Evolutionary conservation across 1,140 invertebrate species (phyloP).

Genomic region (Orius laevigatus): DNA sequence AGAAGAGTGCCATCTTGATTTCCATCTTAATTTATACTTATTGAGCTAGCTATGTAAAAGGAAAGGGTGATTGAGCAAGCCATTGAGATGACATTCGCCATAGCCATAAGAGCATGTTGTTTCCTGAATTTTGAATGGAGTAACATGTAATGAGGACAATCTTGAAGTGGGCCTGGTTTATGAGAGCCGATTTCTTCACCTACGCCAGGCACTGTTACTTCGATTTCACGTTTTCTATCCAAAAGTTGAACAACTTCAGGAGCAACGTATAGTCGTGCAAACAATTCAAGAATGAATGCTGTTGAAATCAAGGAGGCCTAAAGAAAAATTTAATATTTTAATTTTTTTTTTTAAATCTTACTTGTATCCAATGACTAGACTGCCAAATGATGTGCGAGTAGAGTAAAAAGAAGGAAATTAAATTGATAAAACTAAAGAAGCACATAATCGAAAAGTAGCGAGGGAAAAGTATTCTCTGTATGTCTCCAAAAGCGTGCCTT

Average conservation of each 20-base stretch:
- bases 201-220: constrained; percentile 46
- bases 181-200: constrained; percentile 53
- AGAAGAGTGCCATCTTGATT: no score
- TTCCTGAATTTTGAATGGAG: constrained; percentile 47
- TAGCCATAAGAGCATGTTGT: constrained; percentile 48
- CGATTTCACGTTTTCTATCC: constrained; percentile 46
- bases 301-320: constrained; percentile 44
- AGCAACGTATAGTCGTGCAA: constrained; percentile 49
- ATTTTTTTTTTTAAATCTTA: constrained; percentile 22
- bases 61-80: constrained; percentile 51
- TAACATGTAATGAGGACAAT: constrained; percentile 52
- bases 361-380: constrained; percentile 30
- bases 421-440: constrained; percentile 49
- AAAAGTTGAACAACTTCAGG: constrained; percentile 46
- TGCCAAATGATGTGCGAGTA: constrained; percentile 27
- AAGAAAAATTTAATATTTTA: constrained; percentile 18
- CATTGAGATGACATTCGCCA: constrained; percentile 54
- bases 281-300: constrained; percentile 50
- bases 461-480: constrained; percentile 70
- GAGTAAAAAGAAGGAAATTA: constrained; percentile 46
- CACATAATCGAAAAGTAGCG: constrained; percentile 66
- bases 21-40: no score
- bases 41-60: constrained; percentile 33
- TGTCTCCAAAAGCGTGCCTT: constrained; percentile 62
- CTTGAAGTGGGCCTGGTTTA: constrained; percentile 40